Base-by-base conservation (phyloP, 2,888 invertebrate genomes). In the Isoperla grammatica region DNA sequence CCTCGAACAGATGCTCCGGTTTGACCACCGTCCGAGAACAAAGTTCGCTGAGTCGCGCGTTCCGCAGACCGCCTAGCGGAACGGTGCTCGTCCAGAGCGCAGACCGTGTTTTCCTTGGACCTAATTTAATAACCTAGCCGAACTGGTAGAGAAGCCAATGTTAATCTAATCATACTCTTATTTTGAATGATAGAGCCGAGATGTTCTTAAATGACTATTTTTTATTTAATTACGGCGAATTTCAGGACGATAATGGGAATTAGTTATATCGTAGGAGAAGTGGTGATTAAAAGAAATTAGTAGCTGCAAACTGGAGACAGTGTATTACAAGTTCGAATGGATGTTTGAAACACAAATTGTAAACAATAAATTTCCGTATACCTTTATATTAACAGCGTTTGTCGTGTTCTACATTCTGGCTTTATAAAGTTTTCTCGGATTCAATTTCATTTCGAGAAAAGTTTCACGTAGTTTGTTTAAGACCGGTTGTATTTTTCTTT, bases 371-470 rank as follows among this genome's bases (percentile, higher is more conserved):
- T 35, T 35, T 9, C 23, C 29, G 13, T 9, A 50, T 19, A 17
- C 46, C 19, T 46, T 17, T 19, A 46, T 22, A 17, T 17, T 22
- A 19, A 22, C 46, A 12, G n/a, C 20, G 13, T 46, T 46, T 15
- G 35, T 50, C 15, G 12, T 22, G 29, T 15, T 50, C 23, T 50
- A 50, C 35, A 35, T 50, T 15, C 29, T 22, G 22, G 8, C 49
- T 29, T 12, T n/a, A n/a, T 29, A 35, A 50, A 50, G 29, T 50
- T 50, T 15, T 8, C 15, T 29, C 23, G 49, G 13, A 50, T 50
- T 50, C 49, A 50, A 50, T 50, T 50, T 50, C 49, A 50, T 50
- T 50, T 23, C 49, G 35, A 35, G 46, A 15, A 50, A 50, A 35
- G n/a, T 50, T 50, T 50, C 29, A 15, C 8, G 29, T 29, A 13